A percentile compares a stretch with the other conserved stretches of the same genome.
Conservation (phyloP, 2,113 vertebrate genomes). For the Vulpes vulpes region DNA sequence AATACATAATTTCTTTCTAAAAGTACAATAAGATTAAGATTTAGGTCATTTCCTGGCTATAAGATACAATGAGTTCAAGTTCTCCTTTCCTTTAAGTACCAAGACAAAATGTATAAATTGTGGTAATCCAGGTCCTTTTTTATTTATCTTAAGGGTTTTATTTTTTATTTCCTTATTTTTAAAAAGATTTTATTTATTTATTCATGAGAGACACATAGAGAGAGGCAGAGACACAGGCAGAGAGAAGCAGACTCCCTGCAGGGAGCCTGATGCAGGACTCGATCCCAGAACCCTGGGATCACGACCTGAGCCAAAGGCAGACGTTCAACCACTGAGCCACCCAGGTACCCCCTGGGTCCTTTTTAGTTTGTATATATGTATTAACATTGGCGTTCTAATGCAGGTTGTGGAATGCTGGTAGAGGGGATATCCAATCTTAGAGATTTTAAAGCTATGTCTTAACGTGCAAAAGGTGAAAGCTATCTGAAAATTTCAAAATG, state of each 20-base stretch:
- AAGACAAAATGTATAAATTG: background rate
- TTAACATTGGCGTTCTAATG: background rate
- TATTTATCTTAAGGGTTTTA: too few relatives aligned
- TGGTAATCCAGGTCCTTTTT: background rate
- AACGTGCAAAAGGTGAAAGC: background rate
- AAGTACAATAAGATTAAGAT: background rate
- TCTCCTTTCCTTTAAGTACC: background rate
- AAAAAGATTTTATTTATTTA: too few relatives aligned
- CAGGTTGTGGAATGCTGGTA: background rate
- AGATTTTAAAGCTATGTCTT: background rate
- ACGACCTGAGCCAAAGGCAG: too few relatives aligned
- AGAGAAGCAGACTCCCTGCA: too few relatives aligned
- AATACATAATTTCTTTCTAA: background rate
- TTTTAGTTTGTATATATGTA: background rate
- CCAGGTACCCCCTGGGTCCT: background rate
- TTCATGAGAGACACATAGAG: too few relatives aligned
- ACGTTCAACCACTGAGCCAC: too few relatives aligned
- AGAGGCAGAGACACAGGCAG: too few relatives aligned
- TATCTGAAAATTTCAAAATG: background rate
- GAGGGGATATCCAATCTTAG: background rate
- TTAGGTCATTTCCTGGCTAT: background rate
- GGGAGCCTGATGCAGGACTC: too few relatives aligned
- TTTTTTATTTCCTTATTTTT: too few relatives aligned
- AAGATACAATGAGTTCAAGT: background rate
- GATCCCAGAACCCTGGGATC: too few relatives aligned